Percentiles rank a stretch among this genome's conserved stretches.
Evolutionary conservation across 2,113 vertebrate genomes (phyloP).

Genomic region (Rhagologus leucostigma): DNA sequence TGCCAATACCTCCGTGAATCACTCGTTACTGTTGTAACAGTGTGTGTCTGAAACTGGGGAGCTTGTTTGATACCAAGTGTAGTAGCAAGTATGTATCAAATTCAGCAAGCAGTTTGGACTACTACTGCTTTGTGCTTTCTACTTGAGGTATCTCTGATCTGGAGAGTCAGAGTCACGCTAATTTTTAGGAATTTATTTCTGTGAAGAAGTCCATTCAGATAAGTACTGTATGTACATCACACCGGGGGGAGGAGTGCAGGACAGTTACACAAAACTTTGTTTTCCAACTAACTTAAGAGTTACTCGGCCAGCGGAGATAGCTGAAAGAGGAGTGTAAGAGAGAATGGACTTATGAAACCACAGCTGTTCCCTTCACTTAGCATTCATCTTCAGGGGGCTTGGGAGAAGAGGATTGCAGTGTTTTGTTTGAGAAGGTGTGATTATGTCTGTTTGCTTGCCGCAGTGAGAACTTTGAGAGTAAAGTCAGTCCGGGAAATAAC

Average conservation of each 20-base stretch:
- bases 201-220: background rate
- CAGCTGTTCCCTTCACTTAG: background rate
- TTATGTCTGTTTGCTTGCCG: background rate
- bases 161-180: background rate
- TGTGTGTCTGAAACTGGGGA: background rate
- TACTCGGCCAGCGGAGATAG: background rate
- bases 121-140: background rate
- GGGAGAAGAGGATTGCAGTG: background rate
- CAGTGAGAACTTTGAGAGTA: background rate
- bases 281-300: background rate
- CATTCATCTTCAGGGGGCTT: background rate
- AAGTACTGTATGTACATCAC: background rate
- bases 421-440: background rate
- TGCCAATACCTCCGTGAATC: background rate
- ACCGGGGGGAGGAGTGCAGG: rapidly evolving
- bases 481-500: background rate
- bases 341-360: background rate
- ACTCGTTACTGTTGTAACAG: background rate
- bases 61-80: background rate
- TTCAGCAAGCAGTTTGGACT: background rate
- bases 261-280: background rate
- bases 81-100: background rate
- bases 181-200: background rate
- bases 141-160: background rate
- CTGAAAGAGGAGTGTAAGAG: background rate